Percentiles rank a stretch among this genome's conserved stretches.
Conservation (phyloP, 2,797 vertebrate genomes). For the Rhodeus uyekii region DNA sequence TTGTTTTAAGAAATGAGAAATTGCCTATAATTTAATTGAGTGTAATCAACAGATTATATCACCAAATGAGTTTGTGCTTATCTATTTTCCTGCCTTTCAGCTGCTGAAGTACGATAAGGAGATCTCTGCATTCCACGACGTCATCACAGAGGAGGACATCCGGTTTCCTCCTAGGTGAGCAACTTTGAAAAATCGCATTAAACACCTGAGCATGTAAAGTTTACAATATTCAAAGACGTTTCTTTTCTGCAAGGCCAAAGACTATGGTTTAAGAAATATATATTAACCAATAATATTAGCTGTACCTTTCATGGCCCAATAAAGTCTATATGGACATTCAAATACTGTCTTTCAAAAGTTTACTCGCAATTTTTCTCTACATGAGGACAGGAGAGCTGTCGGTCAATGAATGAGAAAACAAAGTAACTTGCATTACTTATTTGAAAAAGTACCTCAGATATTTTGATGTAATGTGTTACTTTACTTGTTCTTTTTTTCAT, state of each 20-base stretch:
- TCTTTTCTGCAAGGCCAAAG: too few relatives aligned
- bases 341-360: not conserved
- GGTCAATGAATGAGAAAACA: not conserved
- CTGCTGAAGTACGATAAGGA: constrained; percentile 84
- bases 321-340: not conserved
- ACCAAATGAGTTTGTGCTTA: not conserved
- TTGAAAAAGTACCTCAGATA: too few relatives aligned
- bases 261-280: not conserved
- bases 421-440: not conserved
- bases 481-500: too few relatives aligned
- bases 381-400: too few relatives aligned
- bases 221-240: too few relatives aligned
- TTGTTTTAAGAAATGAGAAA: not conserved
- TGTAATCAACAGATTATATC: not conserved
- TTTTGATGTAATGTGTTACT: too few relatives aligned
- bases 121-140: constrained; percentile 71
- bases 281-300: not conserved
- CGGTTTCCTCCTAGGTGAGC: constrained; percentile 81
- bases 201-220: not conserved
- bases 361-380: too few relatives aligned
- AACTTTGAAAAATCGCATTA: not conserved
- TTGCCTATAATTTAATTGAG: not conserved
- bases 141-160: constrained; percentile 78
- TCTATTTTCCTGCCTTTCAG: constrained; percentile 60
- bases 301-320: not conserved